Percentiles rank a stretch among this genome's conserved stretches.
These are phyloP conservation scores for Bubo scandiacus DNA, from an alignment of 2,113 vertebrate species.

Conservation along the genomic window DNA sequence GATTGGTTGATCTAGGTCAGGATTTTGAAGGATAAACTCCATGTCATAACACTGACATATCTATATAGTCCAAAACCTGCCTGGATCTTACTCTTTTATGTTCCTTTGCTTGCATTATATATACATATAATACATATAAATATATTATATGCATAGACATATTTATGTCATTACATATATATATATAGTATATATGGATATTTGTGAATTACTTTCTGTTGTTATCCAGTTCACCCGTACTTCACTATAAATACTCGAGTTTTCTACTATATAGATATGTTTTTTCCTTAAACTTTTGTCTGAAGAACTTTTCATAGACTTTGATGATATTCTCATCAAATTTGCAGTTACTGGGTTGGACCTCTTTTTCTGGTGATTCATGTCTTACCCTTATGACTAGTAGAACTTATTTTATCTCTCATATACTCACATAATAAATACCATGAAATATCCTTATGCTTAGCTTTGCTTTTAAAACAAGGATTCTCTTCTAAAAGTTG, in stretches of 20 bases:
- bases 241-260: neutral
- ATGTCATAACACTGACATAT: neutral
- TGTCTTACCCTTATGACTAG: neutral
- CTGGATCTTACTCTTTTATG: neutral
- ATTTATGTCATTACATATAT: neutral
- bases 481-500: fast-evolving
- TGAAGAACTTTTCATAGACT: neutral
- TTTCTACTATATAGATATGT: neutral
- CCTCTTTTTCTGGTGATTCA: neutral
- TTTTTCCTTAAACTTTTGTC: neutral
- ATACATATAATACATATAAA: neutral
- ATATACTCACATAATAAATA: neutral
- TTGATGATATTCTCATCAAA: neutral
- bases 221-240: neutral
- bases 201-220: neutral
- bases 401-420: neutral
- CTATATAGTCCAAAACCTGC: neutral
- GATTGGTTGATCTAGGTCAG: neutral
- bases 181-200: too few relatives aligned
- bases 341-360: neutral
- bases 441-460: neutral
- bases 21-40: neutral
- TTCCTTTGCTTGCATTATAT: neutral
- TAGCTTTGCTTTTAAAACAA: neutral
- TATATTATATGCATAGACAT: neutral